Conservation (phyloP, 2,113 vertebrate genomes). For the Paradisaea rubra region DNA sequence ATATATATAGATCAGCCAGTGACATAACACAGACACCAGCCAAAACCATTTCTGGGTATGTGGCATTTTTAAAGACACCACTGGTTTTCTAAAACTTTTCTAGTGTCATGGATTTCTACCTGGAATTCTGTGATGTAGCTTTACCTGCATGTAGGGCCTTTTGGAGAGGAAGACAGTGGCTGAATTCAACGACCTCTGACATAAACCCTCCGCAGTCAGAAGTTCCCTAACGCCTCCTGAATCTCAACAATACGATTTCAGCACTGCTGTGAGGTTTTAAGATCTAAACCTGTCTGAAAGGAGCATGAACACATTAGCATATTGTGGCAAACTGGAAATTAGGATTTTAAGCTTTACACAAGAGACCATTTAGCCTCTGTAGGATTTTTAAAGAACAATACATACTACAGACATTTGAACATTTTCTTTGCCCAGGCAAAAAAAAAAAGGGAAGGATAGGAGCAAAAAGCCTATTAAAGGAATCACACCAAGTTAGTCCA, state of each 20-base stretch:
- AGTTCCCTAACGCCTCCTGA: background rate
- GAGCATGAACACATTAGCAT: background rate
- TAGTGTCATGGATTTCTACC: background rate
- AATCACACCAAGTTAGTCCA: background rate
- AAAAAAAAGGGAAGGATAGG: background rate
- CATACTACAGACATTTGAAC: background rate
- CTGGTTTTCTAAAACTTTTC: background rate
- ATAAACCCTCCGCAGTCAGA: background rate
- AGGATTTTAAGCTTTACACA: slow-evolving; percentile 38
- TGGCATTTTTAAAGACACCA: background rate
- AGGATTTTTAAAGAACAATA: slow-evolving; percentile 38
- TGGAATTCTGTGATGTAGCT: background rate
- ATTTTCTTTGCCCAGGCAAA: background rate
- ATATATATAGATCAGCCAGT: background rate
- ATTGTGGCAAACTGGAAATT: slow-evolving; percentile 30
- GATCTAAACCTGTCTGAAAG: background rate
- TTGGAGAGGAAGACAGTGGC: background rate
- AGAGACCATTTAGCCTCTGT: slow-evolving; percentile 20
- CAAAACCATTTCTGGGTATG: background rate
- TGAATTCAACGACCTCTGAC: background rate
- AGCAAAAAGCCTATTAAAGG: background rate
- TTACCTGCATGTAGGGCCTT: background rate
- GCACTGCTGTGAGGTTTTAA: background rate
- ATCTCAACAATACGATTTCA: background rate
- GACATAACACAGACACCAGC: background rate